Evolutionary conservation across 1,140 invertebrate species (phyloP), one percentile per base, ranked within the genome.

Genomic region (Leptonema lineaticorne): DNA sequence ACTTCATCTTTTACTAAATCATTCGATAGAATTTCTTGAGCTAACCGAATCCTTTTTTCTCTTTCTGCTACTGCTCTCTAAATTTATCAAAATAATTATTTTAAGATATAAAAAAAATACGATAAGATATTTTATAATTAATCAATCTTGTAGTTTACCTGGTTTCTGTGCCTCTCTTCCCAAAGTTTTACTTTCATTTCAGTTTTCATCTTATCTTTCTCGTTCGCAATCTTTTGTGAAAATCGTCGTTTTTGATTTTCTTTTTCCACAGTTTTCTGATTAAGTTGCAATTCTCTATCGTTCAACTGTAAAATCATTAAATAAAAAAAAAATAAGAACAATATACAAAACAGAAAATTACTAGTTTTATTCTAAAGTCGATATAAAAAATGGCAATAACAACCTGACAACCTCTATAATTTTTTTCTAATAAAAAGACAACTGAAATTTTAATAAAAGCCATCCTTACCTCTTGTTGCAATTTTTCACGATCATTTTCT

Each of bases 201-300:
- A 18, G 82, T 81, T 48, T 82, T 85, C 76, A 88, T 83, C 75
- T 90, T 91, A 67, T 90, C 88, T 62, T 88, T 85, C 74, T 89
- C 88, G 0, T 83, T 84, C 24, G 88, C 89, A 6, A 90, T 86
- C 74, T 91, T 90, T 14, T 85, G 79, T 30, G 87, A 87, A 69
- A 87, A 89, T 74, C 88, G 89, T 69, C 88, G 84, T 76, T 92
- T 92, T 29, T 87, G 86, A 71, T 87, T 88, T 75, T 92, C 88
- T 73, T 89, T 90, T 67, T 93, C 90, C 27, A 91, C 80, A 24
- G 88, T 84, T 64, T 89, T 86, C 76, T 91, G 88, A 70, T 85
- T 90, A 0, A 93, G 76, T 59, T 85, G 82, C 69, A 87, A 78
- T 65, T 91, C 87, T 75, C 90, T 89, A 70, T 90, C 88, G 74